These are phyloP conservation scores for Grammomys dolichurus DNA, from an alignment of 2,113 vertebrate species.

Conservation along the genomic window DNA sequence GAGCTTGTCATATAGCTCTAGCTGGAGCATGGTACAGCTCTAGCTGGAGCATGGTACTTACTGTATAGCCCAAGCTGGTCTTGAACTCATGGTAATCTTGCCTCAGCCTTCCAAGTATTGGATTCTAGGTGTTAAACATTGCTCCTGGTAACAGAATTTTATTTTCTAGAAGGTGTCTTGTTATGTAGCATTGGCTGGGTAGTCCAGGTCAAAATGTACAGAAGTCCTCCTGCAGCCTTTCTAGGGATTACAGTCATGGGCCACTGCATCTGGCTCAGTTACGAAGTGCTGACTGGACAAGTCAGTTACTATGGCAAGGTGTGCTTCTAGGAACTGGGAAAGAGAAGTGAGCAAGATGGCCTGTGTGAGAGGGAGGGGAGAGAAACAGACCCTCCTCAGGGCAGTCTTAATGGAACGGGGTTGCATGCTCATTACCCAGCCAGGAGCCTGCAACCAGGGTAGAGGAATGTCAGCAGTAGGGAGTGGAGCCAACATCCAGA, in stretches of 20 bases:
- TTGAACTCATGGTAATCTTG: background rate
- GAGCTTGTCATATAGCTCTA: background rate
- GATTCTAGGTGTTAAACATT: background rate
- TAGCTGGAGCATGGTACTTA: background rate
- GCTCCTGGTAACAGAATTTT: background rate
- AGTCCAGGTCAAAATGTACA: background rate
- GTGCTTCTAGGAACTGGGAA: background rate
- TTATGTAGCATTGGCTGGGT: background rate
- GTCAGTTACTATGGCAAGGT: background rate
- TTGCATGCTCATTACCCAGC: background rate
- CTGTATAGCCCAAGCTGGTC: background rate
- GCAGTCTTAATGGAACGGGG: background rate
- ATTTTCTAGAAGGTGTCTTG: background rate
- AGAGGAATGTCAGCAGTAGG: background rate
- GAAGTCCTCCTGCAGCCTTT: background rate
- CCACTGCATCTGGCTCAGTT: background rate
- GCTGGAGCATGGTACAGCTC: background rate
- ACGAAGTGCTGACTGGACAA: background rate
- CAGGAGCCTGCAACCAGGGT: background rate
- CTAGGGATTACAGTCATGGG: background rate
- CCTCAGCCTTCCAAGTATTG: background rate
- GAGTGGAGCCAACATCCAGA: background rate
- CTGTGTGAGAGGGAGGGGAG: background rate
- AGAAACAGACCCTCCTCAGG: background rate
- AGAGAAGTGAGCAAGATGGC: background rate